Conservation (phyloP, 2,797 vertebrate species). For the Peromyscus melanophrys region DNA sequence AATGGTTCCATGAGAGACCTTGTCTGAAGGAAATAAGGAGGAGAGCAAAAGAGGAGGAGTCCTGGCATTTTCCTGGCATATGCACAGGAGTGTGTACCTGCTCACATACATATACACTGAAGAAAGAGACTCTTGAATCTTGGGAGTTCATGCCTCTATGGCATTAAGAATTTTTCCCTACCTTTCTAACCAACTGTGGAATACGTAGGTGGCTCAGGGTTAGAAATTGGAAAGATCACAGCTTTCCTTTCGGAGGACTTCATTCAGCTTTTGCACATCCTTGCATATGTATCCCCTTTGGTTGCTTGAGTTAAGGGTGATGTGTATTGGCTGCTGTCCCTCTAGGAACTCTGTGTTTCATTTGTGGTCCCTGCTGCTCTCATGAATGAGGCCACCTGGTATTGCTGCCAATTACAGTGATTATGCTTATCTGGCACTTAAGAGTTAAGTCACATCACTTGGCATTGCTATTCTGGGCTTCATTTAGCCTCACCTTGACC, state of each 20-base stretch:
- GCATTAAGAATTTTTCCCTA: not conserved
- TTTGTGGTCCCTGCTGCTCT: not conserved
- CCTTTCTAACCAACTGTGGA: conserved; percentile 21
- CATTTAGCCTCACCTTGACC: not conserved
- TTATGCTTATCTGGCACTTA: not conserved
- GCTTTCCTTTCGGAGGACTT: not conserved
- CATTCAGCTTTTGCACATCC: not conserved
- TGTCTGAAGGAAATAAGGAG: not conserved
- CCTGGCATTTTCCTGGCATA: not conserved
- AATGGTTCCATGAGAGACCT: not conserved
- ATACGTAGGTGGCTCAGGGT: not conserved
- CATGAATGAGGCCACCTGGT: not conserved
- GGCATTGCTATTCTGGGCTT: not conserved
- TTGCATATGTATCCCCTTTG: not conserved
- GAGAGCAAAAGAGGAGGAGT: not conserved
- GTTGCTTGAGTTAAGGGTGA: not conserved
- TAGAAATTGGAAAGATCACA: not conserved
- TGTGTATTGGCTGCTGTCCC: not conserved
- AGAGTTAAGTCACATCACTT: not conserved
- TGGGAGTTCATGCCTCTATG: not conserved
- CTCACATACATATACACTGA: not conserved
- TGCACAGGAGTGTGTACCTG: not conserved
- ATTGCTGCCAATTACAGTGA: not conserved
- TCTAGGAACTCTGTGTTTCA: not conserved
- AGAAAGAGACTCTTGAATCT: not conserved